Percentiles rank a stretch among this genome's conserved stretches.
Evolutionary conservation across 2,888 invertebrate genomes (phyloP).

Genomic region (Tetranychus truncatus): DNA sequence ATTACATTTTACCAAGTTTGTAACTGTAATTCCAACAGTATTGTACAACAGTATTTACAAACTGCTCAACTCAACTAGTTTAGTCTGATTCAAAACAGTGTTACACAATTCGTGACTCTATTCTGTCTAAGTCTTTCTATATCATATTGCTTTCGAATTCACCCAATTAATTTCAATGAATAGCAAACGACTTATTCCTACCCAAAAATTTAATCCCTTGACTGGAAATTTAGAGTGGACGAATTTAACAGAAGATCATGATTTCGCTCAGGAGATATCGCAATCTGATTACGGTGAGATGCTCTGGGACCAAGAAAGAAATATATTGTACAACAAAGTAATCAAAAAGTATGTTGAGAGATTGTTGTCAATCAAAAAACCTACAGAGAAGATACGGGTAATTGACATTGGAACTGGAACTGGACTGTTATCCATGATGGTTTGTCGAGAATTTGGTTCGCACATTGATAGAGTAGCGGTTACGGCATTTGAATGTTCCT

Average conservation of each 20-base stretch:
- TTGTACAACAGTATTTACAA: too few species aligned
- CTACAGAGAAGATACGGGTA: slow-evolving; percentile 56
- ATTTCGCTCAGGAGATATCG: slow-evolving; percentile 73
- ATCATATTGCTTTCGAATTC: too few species aligned
- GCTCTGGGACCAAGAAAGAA: slow-evolving; percentile 39
- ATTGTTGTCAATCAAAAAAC: slow-evolving; percentile 32
- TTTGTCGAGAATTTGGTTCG: slow-evolving; percentile 35
- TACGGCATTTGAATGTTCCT: slow-evolving; percentile 39
- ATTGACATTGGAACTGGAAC: slow-evolving; percentile 94
- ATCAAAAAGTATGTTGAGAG: slow-evolving; percentile 58
- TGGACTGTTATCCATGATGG: slow-evolving; percentile 91
- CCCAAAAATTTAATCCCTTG: slow-evolving; percentile 55
- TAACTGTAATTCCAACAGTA: too few species aligned
- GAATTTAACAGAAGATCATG: slow-evolving; percentile 61
- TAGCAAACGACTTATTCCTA: slow-evolving; percentile 29
- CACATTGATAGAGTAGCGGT: not conserved
- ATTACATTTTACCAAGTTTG: too few species aligned
- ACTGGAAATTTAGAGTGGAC: slow-evolving; percentile 71
- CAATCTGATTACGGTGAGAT: slow-evolving; percentile 36
- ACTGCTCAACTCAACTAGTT: too few species aligned
- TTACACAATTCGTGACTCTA: too few species aligned
- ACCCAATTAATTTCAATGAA: too few species aligned
- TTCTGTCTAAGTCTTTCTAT: too few species aligned
- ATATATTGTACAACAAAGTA: slow-evolving; percentile 65
- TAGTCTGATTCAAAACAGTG: too few species aligned